Base-by-base conservation (phyloP, 2,113 vertebrate species). In the Anguilla rostrata region DNA sequence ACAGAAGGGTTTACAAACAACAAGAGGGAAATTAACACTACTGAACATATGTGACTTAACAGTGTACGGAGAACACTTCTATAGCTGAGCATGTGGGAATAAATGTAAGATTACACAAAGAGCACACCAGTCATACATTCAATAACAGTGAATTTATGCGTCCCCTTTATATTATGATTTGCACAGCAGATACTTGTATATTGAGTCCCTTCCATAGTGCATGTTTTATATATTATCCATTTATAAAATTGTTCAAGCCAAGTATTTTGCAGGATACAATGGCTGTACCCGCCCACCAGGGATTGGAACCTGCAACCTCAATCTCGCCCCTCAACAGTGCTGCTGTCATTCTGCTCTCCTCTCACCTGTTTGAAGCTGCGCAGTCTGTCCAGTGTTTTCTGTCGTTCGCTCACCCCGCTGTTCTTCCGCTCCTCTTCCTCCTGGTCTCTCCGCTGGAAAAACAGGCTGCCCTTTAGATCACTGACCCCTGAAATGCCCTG, bases 351-450 rank as follows among this genome's bases (percentile, higher is more conserved):
- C 46, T 22, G 71, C 14, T 0, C 75, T 0, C 29, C 39, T n/a
- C 43, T 90, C 92, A 99, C 98, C 97, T 99, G 98, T 92, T 97
- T 98, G 93, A 98, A 98, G 81, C 95, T 97, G 88, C 97, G 97
- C 29, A 99, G 97, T 91, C 98, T 93, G 88, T 99, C 98, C 92
- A 99, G 93, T 4, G 98, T 99, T 92, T 94, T 97, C 94, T 98
- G 97, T 78, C 98, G 95, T 90, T 97, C 97, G 91, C 96, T 97
- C 92, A 99, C 96, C 93, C 96, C 95, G 83, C 94, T 94, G 53
- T 92, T 97, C 89, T 92, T 97, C 90, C 91, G 94, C 86, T 95
- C 97, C 84, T 98, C 97, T 85, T 98, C 97, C 97, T 97, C 96
- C 88, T 97, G 43, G 0, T 79, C 75, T 46, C n/a, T 18, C 18